phyloP scores from a whole-genome alignment of 2,888 invertebrate species.

The Patella ulyssiponensis region DNA sequence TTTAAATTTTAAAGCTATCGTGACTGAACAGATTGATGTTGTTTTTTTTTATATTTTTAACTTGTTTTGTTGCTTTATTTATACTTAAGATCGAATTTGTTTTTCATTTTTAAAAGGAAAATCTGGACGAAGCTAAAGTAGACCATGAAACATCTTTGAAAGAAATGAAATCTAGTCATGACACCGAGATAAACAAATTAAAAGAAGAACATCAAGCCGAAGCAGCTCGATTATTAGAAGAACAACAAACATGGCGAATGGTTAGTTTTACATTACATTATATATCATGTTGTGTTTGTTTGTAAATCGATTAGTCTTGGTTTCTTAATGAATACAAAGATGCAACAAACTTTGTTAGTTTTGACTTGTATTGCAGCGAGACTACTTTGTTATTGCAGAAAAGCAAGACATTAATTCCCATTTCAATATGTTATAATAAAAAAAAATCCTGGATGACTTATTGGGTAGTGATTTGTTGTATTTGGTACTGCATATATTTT shows the following conservation, averaged over 20 bases:
- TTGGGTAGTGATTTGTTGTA: too few species aligned
- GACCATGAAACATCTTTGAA: slow-evolving; percentile 37
- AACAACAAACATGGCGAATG: neutral
- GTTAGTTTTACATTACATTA: neutral
- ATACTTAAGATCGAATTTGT: too few species aligned
- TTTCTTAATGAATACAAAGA: neutral
- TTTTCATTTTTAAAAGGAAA: slow-evolving; percentile 33
- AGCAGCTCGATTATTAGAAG: neutral
- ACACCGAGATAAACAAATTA: slow-evolving; percentile 39
- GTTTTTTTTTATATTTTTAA: too few species aligned
- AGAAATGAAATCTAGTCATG: slow-evolving; percentile 36
- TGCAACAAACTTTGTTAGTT: slow-evolving; percentile 4
- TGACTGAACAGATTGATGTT: too few species aligned
- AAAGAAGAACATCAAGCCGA: slow-evolving; percentile 44
- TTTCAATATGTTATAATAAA: too few species aligned
- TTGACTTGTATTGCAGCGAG: neutral
- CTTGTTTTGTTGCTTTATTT: too few species aligned
- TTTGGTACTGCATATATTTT: too few species aligned
- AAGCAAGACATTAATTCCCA: too few species aligned
- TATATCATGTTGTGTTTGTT: too few species aligned
- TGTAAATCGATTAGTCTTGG: too few species aligned
- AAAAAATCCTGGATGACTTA: too few species aligned
- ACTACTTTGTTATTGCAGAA: neutral
- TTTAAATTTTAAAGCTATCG: too few species aligned
- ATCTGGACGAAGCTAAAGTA: slow-evolving; percentile 29